phyloP scores from a whole-genome alignment of 2,113 vertebrate species.

The Brevimyrus niger region DNA sequence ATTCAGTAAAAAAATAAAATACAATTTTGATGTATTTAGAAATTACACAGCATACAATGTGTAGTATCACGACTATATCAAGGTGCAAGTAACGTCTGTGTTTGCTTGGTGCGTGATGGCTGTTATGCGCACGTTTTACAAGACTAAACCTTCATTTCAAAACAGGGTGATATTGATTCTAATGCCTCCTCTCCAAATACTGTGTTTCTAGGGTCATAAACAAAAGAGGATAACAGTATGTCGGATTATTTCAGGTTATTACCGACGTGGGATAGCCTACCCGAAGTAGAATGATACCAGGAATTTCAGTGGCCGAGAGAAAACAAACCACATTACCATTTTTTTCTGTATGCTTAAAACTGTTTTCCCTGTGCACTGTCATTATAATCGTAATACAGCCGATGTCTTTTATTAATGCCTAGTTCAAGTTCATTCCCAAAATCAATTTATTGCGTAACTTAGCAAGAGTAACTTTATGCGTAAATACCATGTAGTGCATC shows the following conservation, averaged over 20 bases:
- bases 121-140: neutral
- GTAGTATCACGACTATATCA: neutral
- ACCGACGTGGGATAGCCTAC: neutral
- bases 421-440: neutral
- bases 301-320: neutral
- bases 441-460: neutral
- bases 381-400: neutral
- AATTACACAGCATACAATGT: neutral
- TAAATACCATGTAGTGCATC: neutral
- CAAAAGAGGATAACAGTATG: neutral
- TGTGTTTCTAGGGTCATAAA: neutral
- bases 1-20: neutral
- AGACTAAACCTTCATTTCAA: neutral
- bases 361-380: neutral
- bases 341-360: neutral
- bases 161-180: neutral
- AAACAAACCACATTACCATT: neutral
- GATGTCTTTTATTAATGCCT: neutral
- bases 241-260: neutral
- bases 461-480: neutral
- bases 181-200: neutral
- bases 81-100: neutral
- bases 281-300: neutral
- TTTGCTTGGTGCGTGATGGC: neutral
- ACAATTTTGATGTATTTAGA: neutral